Evolutionary conservation across 2,797 vertebrate genomes (phyloP), one percentile per base, ranked within the genome.

Genomic region (Lacerta bilineata): DNA sequence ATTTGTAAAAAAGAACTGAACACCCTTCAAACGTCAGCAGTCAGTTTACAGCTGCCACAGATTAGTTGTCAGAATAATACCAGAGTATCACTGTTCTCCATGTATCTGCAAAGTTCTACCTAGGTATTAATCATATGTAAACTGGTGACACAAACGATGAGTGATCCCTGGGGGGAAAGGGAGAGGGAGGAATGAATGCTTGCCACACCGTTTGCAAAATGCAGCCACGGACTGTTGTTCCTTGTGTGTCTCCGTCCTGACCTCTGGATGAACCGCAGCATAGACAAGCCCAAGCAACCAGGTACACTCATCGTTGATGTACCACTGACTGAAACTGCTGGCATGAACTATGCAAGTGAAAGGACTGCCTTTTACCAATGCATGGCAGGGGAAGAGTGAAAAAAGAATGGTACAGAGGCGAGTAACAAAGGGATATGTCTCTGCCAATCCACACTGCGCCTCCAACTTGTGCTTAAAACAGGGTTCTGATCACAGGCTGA

Each of bases 181-280:
- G 7, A 33, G 11, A 61, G 33, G 39, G 36, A 61, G 66, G 8
- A 74, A 20, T 39, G 39, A 55, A 29, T 39, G 15, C 79, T 74
- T 74, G 41, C 29, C 55, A 75, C 5, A 66, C 36, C 8, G 25
- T 85, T 85, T 81, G 39, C 61, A 85, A 81, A 84, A 64, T n/a
- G 39, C 20, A 71, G 46, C 81, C 77, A 89, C 75, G 50, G 80
- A 85, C 39, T 20, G 33, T 75, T 39, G 39, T 85, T 75, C 71
- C 17, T 36, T 41, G 23, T 75, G 50, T 80, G 55, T 75, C 41
- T 29, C 39, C 3, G 33, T 68, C 83, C 41, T 89, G 88, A 89
- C 83, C 77, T 89, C 39, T 36, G 25, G 27, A 68, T 89, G 88
- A 89, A 85, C 77, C 83, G 80, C 8, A 85, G 74, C 55, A 36